Conservation (phyloP, 2,797 vertebrate species). For the Labroides dimidiatus region DNA sequence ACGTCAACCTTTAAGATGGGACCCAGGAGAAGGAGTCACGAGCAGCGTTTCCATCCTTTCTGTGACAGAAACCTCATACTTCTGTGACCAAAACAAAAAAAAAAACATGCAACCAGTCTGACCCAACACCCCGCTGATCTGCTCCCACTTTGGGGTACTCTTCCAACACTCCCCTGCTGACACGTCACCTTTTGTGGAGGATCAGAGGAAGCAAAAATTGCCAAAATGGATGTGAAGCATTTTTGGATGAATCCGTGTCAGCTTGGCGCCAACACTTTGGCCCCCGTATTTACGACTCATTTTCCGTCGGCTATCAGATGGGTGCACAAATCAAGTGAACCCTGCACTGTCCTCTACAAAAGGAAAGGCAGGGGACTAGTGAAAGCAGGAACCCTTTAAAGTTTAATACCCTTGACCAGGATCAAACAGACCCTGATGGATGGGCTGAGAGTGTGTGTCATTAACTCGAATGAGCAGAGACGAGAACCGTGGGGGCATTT, state of each 20-base stretch:
- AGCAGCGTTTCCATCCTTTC: background rate
- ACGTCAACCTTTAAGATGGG: conserved; percentile 8
- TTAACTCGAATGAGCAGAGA: conserved; percentile 73
- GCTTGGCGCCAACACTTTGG: conserved; percentile 34
- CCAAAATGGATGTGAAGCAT: conserved; percentile 46
- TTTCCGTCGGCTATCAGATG: conserved; percentile 51
- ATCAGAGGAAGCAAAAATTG: conserved; percentile 45
- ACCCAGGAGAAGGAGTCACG: conserved; percentile 17
- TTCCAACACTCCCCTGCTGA: conserved; percentile 15
- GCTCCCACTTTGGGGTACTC: conserved; percentile 15
- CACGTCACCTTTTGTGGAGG: conserved; percentile 45
- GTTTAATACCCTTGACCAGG: conserved; percentile 76
- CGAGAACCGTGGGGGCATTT: conserved; percentile 66
- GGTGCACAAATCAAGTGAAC: conserved; percentile 40
- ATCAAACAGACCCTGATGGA: conserved; percentile 77
- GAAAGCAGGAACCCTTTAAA: conserved; percentile 64
- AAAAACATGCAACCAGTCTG: conserved; percentile 4
- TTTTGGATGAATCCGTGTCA: conserved; percentile 22
- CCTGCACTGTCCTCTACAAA: conserved; percentile 40
- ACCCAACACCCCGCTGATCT: conserved; percentile 13
- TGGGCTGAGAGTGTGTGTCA: conserved; percentile 65
- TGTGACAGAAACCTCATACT: conserved; percentile 3
- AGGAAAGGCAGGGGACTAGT: conserved; percentile 33
- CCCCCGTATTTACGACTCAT: conserved; percentile 50
- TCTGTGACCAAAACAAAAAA: conserved; percentile 25